Base-by-base conservation (phyloP, 2,888 invertebrate genomes). In the Acrocera orbiculus region DNA sequence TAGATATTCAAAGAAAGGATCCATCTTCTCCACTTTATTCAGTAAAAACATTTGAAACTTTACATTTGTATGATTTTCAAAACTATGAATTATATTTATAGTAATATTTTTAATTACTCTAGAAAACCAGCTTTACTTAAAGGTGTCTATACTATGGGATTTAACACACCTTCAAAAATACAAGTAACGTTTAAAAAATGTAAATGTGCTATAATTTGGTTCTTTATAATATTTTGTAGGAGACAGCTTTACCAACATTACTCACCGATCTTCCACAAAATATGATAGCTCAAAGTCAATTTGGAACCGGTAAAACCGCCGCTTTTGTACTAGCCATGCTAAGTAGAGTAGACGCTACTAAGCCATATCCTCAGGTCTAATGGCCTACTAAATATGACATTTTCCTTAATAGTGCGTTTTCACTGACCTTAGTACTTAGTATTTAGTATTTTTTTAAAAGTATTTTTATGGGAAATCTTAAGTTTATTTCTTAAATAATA, bases 271-370 rank as follows among this genome's bases (percentile, higher is more conserved):
- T 92, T 8, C 92, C 93, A 16, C 85, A 87, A 56, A 98, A 98
- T 61, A 80, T 99, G 77, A 96, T 98, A 49, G 98, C 98, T 4
- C 98, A 99, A 59, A 90, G 93, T 35, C 98, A 99, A 55, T 93
- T 92, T 28, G 98, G 98, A 39, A 99, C 98, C 34, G 98, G 98
- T 28, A 99, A 99, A 67, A 99, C 98, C 3, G 98, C 98, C 22
- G 95, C 98, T 5, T 98, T 99, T 65, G 86, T 92, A 10, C 64
- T 98, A 39, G 92, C 95, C 1, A 93, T 96, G 90, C 62, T 98
- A 25, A 90, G 86, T 50, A 69, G 95, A 50, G 86, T 96, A 4
- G 83, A 96, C 54, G 61, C 78, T 1, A 62, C 63, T 10, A 69
- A 78, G 45, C 68, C 75, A 43, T 78, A 79, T 59, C 87, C 95